phyloP scores from a whole-genome alignment of 1,140 invertebrate genomes.

The Wiebesia pumilae region DNA sequence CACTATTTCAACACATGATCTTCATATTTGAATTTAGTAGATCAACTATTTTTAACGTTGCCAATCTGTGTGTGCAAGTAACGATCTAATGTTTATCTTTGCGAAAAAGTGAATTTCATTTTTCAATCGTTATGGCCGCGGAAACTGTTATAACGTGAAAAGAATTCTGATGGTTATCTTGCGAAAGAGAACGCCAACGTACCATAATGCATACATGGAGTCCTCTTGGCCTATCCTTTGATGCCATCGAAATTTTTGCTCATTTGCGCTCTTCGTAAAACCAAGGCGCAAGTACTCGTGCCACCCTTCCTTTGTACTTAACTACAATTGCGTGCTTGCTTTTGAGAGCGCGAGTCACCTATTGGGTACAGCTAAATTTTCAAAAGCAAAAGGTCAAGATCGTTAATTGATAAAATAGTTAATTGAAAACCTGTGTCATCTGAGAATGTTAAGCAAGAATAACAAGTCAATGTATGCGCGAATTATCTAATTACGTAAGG shows the following conservation, averaged over 20 bases:
- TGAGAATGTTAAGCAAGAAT: too few species aligned
- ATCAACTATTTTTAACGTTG: too few species aligned
- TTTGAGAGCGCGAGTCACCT: not conserved
- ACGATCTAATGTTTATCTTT: too few species aligned
- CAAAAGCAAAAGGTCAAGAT: not conserved
- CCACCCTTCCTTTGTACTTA: slow-evolving; percentile 67
- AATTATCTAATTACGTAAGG: not conserved
- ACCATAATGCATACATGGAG: slow-evolving; percentile 64
- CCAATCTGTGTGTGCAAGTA: too few species aligned
- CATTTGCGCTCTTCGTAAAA: slow-evolving; percentile 78
- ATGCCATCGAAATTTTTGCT: slow-evolving; percentile 60
- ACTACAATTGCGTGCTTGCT: not conserved
- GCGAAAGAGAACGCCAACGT: slow-evolving; percentile 43
- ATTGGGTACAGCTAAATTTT: not conserved
- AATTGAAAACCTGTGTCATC: too few species aligned
- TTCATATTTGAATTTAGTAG: too few species aligned
- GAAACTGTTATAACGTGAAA: not conserved
- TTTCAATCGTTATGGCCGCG: too few species aligned
- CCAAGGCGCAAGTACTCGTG: slow-evolving; percentile 81
- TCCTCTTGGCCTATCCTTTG: slow-evolving; percentile 63
- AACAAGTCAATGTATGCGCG: too few species aligned
- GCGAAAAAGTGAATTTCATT: too few species aligned
- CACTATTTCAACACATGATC: too few species aligned
- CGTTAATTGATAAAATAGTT: not conserved
- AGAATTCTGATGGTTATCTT: not conserved